Conservation (phyloP, 2,797 vertebrate species). For the Holocentrus rufus region DNA sequence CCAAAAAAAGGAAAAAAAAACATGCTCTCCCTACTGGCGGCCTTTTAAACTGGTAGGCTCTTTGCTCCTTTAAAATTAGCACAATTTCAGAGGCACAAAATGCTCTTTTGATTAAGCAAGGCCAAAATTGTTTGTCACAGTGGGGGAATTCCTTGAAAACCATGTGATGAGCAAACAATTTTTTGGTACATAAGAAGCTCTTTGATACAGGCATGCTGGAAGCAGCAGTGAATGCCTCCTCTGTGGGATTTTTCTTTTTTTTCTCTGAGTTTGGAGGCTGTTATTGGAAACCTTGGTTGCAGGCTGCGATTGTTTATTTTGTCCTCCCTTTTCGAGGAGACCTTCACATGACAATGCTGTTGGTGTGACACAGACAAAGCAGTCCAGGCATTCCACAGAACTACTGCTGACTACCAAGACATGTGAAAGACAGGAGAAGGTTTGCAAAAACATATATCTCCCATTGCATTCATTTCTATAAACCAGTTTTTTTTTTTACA, state of each 20-base stretch:
- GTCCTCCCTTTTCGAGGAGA: constrained; percentile 65
- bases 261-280: constrained; percentile 50
- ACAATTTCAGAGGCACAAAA: constrained; percentile 19
- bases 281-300: constrained; percentile 72
- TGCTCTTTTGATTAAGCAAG: constrained; percentile 38
- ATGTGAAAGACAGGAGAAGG: constrained; percentile 15
- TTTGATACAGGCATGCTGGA: constrained; percentile 46
- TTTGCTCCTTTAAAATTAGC: constrained; percentile 22
- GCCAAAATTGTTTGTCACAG: constrained; percentile 40
- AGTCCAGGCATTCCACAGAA: constrained; percentile 59
- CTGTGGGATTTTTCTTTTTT: constrained; percentile 33
- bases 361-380: constrained; percentile 53
- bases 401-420: constrained; percentile 43
- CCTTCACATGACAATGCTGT: constrained; percentile 69
- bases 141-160: constrained; percentile 52
- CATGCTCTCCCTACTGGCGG: constrained; percentile 13
- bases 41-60: constrained; percentile 14
- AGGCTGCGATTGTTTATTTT: constrained; percentile 69
- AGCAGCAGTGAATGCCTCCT: constrained; percentile 63
- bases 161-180: constrained; percentile 68
- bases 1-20: constrained; percentile 28
- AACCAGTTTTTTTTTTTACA: too few relatives aligned
- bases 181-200: constrained; percentile 49
- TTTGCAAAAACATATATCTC: too few relatives aligned
- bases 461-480: too few relatives aligned